Base-by-base conservation (phyloP, 2,113 vertebrate species). In the Poecilia latipinna region DNA sequence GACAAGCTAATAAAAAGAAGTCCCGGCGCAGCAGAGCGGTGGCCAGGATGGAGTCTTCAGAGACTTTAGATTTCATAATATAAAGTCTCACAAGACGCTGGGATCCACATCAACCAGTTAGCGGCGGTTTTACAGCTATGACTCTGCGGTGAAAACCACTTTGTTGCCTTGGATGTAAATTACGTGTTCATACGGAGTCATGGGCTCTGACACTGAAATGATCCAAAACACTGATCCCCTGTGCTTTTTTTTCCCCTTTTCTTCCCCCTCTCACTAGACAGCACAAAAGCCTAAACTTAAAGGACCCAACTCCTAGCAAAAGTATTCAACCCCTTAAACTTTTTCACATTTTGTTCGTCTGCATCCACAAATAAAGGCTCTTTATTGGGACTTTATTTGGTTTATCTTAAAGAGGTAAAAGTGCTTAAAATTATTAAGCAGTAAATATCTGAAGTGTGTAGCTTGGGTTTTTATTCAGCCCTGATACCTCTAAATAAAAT, bases 111-210 rank as follows among this genome's bases (percentile, higher is more conserved):
- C 90, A 93, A 89, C 84, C 86, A 80, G 89, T 91, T 90, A 86
- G 88, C 86, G 78, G 86, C 44, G 92, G 90, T 92, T 93, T 93
- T 91, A 90, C 92, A 91, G 92, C 91, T 91, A 88, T 92, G 91
- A 92, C 88, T 86, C 83, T 92, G 92, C 79, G 92, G 87, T 85
- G 78, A 82, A 89, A 93, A 90, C 87, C 91, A 91, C 91, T 93
- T 90, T 91, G 91, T 92, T 91, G 82, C 91, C 87, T 86, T n/a
- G 85, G 89, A 92, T 92, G 89, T 91, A 93, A 92, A 93, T 94
- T 82, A 92, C 86, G 74, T 83, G 86, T 91, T 92, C 88, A 74
- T 88, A 83, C 76, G 85, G 80, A 85, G 86, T 81, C 84, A 82
- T 71, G 87, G 79, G 77, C 81, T 83, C 79, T 84, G 85, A 90